A percentile compares a stretch with the other conserved stretches of the same genome.
Conservation (phyloP, 1,140 invertebrate genomes). For the Lepidurus arcticus region DNA sequence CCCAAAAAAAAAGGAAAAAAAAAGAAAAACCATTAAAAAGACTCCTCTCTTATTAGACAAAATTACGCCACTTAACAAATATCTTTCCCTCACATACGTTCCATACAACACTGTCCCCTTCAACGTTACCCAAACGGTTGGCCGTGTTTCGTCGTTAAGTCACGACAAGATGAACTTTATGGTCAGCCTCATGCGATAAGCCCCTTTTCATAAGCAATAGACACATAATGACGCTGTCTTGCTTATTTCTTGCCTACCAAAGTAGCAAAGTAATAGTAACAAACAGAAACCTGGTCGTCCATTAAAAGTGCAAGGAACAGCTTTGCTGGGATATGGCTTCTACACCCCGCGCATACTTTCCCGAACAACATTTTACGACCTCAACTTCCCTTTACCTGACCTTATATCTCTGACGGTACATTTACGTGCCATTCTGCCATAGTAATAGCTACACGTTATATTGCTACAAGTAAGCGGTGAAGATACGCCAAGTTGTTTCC, state of each 20-base stretch:
- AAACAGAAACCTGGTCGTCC: background rate
- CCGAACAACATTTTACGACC: too few relatives aligned
- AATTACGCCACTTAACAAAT: background rate
- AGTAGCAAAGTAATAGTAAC: background rate
- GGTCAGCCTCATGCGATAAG: background rate
- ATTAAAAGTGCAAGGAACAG: background rate
- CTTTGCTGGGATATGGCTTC: background rate
- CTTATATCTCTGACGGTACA: background rate
- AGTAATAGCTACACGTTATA: background rate
- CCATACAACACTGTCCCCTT: background rate
- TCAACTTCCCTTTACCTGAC: background rate
- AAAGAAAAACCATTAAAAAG: background rate
- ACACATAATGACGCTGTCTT: background rate
- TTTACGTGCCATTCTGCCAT: background rate
- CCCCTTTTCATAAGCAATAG: background rate
- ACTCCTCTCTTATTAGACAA: background rate
- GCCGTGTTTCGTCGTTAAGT: background rate
- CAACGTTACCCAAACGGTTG: background rate
- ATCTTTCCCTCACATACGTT: background rate
- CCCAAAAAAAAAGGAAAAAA: background rate
- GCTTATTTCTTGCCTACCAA: background rate
- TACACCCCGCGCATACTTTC: too few relatives aligned
- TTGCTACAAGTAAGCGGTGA: background rate
- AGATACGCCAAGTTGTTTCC: background rate
- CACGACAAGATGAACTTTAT: constrained; percentile 2